Base-by-base conservation (phyloP, 64 coral and sea anemone species). In the Dendronephthya gigantea region DNA sequence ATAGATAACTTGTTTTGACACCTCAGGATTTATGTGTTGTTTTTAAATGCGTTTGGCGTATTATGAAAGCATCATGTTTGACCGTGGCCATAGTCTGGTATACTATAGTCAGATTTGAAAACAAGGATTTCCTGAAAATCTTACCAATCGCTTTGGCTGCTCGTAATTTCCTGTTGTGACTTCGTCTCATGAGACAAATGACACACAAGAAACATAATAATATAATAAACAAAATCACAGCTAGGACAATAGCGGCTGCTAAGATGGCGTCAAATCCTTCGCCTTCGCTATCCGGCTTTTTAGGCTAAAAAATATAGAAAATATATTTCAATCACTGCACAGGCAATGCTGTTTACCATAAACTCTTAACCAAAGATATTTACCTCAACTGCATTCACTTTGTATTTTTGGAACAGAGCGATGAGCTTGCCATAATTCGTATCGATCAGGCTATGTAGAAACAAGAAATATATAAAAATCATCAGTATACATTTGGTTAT, bases 171-270 rank as follows among this genome's bases (percentile, higher is more conserved):
- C 72, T 29, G 37, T 79, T 79, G 31, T 79, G 72, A 79, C 72
- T 79, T 35, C 36, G 34, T 39, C 72, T 79, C 72, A 79, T 79
- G 25, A 79, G 32, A 19, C 72, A 79, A 16, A 79, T 35, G 22
- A 79, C 72, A 79, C 72, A 79, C 9, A 79, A 79, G 72, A 79
- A 79, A 39, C 72, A 79, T 0, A 79, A 39, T 12, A 79, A 39
- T 12, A 79, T 15, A 29, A 79, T 2, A 39, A 79, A 79, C 36
- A 79, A 79, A 39, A 79, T 9, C 34, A 34, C 72, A 35, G 32
- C 72, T 9, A 79, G 72, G 29, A 29, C 72, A 35, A 79, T 35
- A 19, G 72, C 72, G 15, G 36, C 72, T 19, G 72, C 32, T 33
- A 79, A 39, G 36, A 36, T 35, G 72, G 29, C 36, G 29, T 79